A percentile compares a stretch with the other conserved stretches of the same genome.
Conservation (phyloP, 1,140 invertebrate species). For the Procambarus clarkii region DNA sequence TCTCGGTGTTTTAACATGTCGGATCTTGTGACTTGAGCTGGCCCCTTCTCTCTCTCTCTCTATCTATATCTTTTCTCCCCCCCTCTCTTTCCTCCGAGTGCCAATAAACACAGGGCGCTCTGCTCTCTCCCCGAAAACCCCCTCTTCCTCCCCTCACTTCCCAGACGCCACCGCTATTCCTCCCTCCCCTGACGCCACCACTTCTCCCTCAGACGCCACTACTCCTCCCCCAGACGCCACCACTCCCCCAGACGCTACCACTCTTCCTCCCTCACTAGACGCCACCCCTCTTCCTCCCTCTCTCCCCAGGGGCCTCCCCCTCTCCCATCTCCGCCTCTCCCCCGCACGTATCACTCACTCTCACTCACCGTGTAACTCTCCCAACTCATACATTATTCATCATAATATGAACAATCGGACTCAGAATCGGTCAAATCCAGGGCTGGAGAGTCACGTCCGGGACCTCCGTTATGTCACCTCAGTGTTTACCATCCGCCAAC, state of each 20-base stretch:
- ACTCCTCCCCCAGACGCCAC: too few species aligned
- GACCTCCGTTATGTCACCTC: slow-evolving; percentile 21
- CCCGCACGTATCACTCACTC: not conserved
- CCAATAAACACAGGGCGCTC: not conserved
- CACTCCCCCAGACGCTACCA: too few species aligned
- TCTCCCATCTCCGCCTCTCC: not conserved
- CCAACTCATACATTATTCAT: slow-evolving; percentile 11
- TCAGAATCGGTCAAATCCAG: slow-evolving; percentile 28
- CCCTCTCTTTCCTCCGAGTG: not conserved
- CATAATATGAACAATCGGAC: not conserved
- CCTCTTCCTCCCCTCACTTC: not conserved
- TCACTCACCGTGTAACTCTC: not conserved
- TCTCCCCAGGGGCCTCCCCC: too few species aligned
- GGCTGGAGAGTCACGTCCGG: slow-evolving; percentile 1
- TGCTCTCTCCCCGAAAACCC: not conserved
- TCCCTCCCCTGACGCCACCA: too few species aligned
- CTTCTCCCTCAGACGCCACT: too few species aligned
- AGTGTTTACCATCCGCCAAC: slow-evolving; percentile 22
- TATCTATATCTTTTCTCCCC: too few species aligned
- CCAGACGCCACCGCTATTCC: too few species aligned
- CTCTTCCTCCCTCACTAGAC: too few species aligned
- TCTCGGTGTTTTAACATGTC: too few species aligned
- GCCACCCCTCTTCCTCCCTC: not conserved
- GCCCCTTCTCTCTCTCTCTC: too few species aligned
- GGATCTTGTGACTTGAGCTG: too few species aligned